Evolutionary conservation across 2,113 vertebrate genomes (phyloP).

Genomic region (Smithornis capensis): DNA sequence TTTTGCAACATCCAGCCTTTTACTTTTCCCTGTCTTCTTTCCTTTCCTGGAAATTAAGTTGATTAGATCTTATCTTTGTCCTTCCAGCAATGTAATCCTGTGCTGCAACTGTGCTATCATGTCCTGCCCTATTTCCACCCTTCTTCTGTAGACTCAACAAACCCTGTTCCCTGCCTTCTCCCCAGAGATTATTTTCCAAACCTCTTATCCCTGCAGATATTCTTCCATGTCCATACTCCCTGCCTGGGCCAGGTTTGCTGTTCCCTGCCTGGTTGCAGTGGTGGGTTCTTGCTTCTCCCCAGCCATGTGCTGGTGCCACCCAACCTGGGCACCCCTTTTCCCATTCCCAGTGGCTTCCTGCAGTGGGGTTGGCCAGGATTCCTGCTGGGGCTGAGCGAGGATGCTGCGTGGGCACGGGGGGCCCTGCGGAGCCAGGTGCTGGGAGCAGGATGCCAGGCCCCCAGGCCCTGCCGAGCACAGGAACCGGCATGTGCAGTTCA

Average conservation of each 20-base stretch:
- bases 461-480: background rate
- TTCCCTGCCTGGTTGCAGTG: background rate
- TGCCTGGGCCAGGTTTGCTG: background rate
- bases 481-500: background rate
- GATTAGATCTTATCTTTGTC: background rate
- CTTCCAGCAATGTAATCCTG: background rate
- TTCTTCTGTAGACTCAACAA: constrained; percentile 5
- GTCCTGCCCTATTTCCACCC: background rate
- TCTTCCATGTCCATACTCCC: background rate
- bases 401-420: background rate
- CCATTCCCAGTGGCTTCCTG: rapidly evolving
- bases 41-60: background rate
- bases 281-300: background rate
- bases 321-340: background rate
- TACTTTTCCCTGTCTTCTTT: background rate
- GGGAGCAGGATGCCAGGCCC: background rate
- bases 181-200: background rate
- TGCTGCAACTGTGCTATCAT: background rate
- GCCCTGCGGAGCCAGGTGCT: background rate
- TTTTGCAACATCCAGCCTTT: background rate
- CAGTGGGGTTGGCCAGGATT: background rate
- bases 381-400: rapidly evolving
- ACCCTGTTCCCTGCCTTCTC: background rate
- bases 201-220: background rate
- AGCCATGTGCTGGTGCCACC: rapidly evolving